Evolutionary conservation across 1,140 invertebrate species (phyloP).

Genomic region (Pygmarrhopalites habei): DNA sequence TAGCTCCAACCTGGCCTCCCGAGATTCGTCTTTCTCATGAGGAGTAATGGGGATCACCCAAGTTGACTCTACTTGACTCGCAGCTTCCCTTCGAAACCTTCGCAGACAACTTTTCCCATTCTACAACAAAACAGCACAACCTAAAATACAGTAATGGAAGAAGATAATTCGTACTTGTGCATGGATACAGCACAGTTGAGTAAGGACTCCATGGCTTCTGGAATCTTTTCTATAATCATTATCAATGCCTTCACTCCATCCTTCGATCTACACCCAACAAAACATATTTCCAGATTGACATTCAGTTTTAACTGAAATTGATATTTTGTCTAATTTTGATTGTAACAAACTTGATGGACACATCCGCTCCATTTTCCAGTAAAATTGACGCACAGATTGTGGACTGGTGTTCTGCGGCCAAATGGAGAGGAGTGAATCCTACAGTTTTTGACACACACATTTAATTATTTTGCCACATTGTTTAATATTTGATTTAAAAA

Average conservation of each 20-base stretch:
- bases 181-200: slow-evolving; percentile 57
- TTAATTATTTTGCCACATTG: neutral
- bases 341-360: slow-evolving; percentile 32
- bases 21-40: too few relatives aligned
- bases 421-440: slow-evolving; percentile 26
- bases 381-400: slow-evolving; percentile 33
- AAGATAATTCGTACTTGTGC: slow-evolving; percentile 63
- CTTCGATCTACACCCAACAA: slow-evolving; percentile 52
- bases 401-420: slow-evolving; percentile 38
- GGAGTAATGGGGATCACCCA: too few relatives aligned
- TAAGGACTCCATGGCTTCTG: slow-evolving; percentile 52
- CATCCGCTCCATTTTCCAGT: slow-evolving; percentile 36
- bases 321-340: neutral
- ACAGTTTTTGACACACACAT: too few relatives aligned
- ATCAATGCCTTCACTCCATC: slow-evolving; percentile 69
- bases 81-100: too few relatives aligned
- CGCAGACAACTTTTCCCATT: too few relatives aligned
- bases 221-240: slow-evolving; percentile 70
- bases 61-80: too few relatives aligned
- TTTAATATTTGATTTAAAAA: too few relatives aligned
- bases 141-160: too few relatives aligned
- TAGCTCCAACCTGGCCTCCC: too few relatives aligned
- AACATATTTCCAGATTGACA: neutral
- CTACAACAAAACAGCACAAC: too few relatives aligned
- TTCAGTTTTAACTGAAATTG: neutral